These are phyloP conservation scores for Zophobas atratus DNA, from an alignment of 1,140 invertebrate genomes.

Conservation along the genomic window DNA sequence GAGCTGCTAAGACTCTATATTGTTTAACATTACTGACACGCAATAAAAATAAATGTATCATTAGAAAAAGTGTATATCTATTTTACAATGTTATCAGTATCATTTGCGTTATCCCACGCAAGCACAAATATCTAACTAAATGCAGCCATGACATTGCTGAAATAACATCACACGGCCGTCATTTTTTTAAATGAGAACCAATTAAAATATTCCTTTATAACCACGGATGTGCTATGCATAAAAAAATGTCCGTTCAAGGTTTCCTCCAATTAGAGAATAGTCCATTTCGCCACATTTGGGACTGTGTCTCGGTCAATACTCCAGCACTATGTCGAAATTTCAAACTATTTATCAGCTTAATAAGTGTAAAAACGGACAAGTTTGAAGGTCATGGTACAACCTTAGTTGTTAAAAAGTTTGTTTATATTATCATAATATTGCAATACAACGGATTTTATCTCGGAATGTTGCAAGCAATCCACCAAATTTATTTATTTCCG, in stretches of 20 bases:
- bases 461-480: too few relatives aligned
- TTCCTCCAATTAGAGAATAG: neutral
- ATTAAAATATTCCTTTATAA: constrained; percentile 2
- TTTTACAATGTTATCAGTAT: too few relatives aligned
- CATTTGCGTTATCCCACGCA: too few relatives aligned
- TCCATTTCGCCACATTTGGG: neutral
- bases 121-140: neutral
- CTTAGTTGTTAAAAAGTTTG: neutral
- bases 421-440: neutral
- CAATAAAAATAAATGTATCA: too few relatives aligned
- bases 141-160: constrained; percentile 1
- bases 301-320: neutral
- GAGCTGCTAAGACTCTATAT: too few relatives aligned
- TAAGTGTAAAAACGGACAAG: neutral
- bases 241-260: constrained; percentile 9
- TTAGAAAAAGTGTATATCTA: too few relatives aligned
- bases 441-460: neutral
- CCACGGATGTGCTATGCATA: neutral
- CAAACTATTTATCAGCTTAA: neutral
- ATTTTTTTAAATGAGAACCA: constrained; percentile 7
- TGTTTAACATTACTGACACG: too few relatives aligned
- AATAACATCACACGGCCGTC: constrained; percentile 1
- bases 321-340: neutral
- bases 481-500: too few relatives aligned
- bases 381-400: neutral